Evolutionary conservation across 2,113 vertebrate genomes (phyloP).

Genomic region (Pavo muticus): DNA sequence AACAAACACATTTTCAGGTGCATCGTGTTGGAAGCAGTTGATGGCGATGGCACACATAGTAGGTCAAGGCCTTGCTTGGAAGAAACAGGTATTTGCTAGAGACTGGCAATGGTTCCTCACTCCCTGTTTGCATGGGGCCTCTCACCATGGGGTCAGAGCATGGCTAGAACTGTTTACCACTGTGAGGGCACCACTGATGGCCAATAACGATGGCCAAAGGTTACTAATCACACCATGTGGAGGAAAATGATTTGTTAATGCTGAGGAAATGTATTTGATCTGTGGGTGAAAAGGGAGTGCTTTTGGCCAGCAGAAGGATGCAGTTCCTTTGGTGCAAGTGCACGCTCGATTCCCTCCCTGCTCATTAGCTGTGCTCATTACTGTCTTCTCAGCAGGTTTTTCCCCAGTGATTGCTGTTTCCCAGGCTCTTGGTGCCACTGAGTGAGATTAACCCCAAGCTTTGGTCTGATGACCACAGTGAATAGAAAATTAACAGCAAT

Average conservation of each 20-base stretch:
- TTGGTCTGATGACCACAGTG: conserved; percentile 21
- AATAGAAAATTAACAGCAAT: conserved; percentile 20
- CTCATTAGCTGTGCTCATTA: conserved; percentile 36
- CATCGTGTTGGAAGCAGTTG: background rate
- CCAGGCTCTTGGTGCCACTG: conserved; percentile 9
- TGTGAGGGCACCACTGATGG: background rate
- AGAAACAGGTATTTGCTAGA: background rate
- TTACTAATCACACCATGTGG: fast-evolving
- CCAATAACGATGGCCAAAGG: background rate
- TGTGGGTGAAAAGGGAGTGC: background rate
- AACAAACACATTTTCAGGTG: background rate
- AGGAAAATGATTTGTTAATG: background rate
- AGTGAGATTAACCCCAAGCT: conserved; percentile 9
- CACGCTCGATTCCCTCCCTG: background rate
- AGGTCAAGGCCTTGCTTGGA: background rate
- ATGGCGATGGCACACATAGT: background rate
- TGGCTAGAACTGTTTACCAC: background rate
- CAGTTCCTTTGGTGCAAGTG: background rate
- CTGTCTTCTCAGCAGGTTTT: conserved; percentile 39
- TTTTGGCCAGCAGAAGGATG: background rate
- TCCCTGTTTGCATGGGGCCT: background rate
- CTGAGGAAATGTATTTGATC: background rate
- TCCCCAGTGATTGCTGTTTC: conserved; percentile 22
- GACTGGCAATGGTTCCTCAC: background rate
- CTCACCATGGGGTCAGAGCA: fast-evolving